Conservation (phyloP, 2,113 vertebrate genomes). For the Fulmarus glacialis region DNA sequence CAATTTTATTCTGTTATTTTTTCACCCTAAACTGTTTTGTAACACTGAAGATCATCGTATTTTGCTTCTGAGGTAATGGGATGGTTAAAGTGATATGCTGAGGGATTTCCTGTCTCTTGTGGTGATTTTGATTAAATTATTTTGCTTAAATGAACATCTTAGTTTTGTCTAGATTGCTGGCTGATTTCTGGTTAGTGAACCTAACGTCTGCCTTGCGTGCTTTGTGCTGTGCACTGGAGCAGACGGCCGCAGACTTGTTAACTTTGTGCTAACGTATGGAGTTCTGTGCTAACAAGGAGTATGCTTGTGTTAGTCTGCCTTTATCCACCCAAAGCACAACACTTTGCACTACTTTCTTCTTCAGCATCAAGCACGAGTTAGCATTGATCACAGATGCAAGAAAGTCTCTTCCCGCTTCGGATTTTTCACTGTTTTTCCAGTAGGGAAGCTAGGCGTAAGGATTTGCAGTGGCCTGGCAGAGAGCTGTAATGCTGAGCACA, state of each 20-base stretch:
- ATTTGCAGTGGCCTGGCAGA: not conserved
- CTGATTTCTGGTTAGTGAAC: not conserved
- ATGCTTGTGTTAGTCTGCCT: rapidly evolving
- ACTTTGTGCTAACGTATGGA: no score
- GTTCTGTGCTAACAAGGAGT: no score
- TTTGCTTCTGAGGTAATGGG: not conserved
- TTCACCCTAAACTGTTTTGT: not conserved
- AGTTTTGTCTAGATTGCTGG: not conserved
- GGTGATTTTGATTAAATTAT: not conserved
- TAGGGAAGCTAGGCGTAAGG: not conserved
- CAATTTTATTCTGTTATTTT: not conserved
- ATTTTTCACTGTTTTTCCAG: not conserved
- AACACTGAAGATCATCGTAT: not conserved
- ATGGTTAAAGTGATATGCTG: not conserved
- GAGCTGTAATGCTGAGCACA: not conserved
- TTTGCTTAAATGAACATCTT: not conserved
- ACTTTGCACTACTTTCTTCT: rapidly evolving
- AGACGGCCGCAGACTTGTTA: not conserved
- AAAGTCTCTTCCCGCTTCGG: not conserved
- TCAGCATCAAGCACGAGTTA: rapidly evolving
- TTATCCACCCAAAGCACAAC: not conserved
- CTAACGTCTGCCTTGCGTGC: not conserved
- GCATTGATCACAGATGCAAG: not conserved
- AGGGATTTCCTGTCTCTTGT: not conserved
- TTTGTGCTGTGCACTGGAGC: not conserved